A percentile compares a stretch with the other conserved stretches of the same genome.
Evolutionary conservation across 92 coral and sea anemone genomes (phyloP).

Genomic region (Porites divaricata): DNA sequence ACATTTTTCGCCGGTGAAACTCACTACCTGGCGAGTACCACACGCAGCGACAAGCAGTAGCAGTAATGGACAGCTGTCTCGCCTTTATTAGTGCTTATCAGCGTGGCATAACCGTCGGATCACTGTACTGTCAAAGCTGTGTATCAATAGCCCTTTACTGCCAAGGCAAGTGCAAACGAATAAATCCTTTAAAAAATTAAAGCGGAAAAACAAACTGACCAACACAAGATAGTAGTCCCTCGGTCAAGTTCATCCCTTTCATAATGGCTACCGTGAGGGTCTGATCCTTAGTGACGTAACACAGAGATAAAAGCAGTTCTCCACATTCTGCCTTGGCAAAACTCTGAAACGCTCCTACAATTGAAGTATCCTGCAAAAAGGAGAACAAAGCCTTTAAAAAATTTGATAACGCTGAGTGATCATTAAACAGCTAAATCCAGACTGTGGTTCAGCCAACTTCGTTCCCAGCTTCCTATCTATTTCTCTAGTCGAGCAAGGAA

Average conservation of each 20-base stretch:
- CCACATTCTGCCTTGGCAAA: constrained; percentile 69
- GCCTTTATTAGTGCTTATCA: too few species aligned
- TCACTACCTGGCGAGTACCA: too few species aligned
- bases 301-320: constrained; percentile 74
- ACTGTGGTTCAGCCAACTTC: too few species aligned
- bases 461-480: too few species aligned
- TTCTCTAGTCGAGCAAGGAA: too few species aligned
- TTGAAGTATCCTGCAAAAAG: constrained; percentile 18
- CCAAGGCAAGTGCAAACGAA: neutral
- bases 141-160: too few species aligned
- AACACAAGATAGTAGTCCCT: constrained; percentile 43
- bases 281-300: constrained; percentile 74
- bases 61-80: too few species aligned
- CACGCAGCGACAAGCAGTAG: too few species aligned
- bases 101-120: too few species aligned
- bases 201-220: constrained; percentile 40
- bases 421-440: too few species aligned
- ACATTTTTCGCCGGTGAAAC: too few species aligned
- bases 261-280: constrained; percentile 88
- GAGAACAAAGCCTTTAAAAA: neutral
- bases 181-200: neutral
- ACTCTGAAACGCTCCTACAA: constrained; percentile 63
- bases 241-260: constrained; percentile 78
- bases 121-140: too few species aligned
- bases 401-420: neutral